phyloP scores from a whole-genome alignment of 2,888 invertebrate genomes.

The Galeopsomyia nigrocyanea region DNA sequence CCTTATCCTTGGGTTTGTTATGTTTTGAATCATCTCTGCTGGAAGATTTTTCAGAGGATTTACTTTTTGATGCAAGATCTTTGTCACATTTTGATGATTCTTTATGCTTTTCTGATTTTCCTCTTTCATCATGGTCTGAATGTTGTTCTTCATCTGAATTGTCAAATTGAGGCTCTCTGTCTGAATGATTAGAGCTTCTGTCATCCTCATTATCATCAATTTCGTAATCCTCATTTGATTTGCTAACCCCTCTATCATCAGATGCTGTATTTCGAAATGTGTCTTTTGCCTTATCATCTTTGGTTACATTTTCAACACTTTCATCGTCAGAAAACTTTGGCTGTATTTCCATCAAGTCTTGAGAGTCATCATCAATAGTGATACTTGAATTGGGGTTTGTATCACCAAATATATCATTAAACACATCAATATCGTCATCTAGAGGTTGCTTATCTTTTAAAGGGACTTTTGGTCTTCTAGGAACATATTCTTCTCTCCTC shows the following conservation, averaged over 20 bases:
- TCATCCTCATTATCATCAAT: slow-evolving; percentile 33
- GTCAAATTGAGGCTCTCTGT: slow-evolving; percentile 24
- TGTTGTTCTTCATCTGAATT: slow-evolving; percentile 30
- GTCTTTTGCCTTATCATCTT: slow-evolving; percentile 39
- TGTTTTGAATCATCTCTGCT: slow-evolving; percentile 21
- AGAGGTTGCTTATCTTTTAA: slow-evolving; percentile 57
- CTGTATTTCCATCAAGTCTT: slow-evolving; percentile 57
- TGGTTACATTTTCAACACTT: slow-evolving; percentile 22
- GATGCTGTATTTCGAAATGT: slow-evolving; percentile 27
- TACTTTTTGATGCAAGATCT: slow-evolving; percentile 42
- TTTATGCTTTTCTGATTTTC: slow-evolving; percentile 42
- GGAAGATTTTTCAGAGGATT: slow-evolving; percentile 41
- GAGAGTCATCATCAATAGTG: slow-evolving; percentile 51
- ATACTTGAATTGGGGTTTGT: slow-evolving; percentile 40
- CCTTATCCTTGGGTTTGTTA: slow-evolving; percentile 8
- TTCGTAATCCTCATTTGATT: slow-evolving; percentile 41
- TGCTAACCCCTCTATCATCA: slow-evolving; percentile 68
- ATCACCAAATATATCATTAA: slow-evolving; percentile 63
- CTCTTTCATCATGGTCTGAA: slow-evolving; percentile 21
- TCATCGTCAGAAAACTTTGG: slow-evolving; percentile 63
- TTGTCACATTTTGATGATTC: slow-evolving; percentile 39
- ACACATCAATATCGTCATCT: slow-evolving; percentile 64
- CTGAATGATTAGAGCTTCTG: slow-evolving; percentile 26
- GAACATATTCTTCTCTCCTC: slow-evolving; percentile 65
- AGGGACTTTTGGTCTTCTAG: slow-evolving; percentile 63